A percentile compares a stretch with the other conserved stretches of the same genome.
Evolutionary conservation across 2,888 invertebrate species (phyloP).

Genomic region (Zootermopsis nevadensis): DNA sequence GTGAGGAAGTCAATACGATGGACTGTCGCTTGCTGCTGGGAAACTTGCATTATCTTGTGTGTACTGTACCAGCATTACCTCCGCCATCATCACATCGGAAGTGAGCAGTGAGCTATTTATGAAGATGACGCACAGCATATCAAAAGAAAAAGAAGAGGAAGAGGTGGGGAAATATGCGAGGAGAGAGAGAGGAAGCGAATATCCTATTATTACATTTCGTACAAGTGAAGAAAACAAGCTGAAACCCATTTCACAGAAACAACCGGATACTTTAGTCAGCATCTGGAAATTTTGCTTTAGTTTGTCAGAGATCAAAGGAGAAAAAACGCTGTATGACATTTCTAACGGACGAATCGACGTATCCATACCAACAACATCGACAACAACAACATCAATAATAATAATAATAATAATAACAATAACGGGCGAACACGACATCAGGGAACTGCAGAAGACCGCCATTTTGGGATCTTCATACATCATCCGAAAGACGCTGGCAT

Average conservation of each 20-base stretch:
- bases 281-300: too few species aligned
- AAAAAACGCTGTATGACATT: too few species aligned
- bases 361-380: too few species aligned
- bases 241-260: too few species aligned
- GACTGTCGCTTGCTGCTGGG: not conserved
- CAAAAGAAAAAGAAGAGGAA: not conserved
- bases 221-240: too few species aligned
- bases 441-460: too few species aligned
- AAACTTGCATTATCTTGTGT: not conserved
- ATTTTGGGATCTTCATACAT: too few species aligned
- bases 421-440: not conserved
- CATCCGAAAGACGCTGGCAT: too few species aligned
- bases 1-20: too few species aligned
- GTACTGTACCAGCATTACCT: not conserved
- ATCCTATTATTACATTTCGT: conserved; percentile 36
- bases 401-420: not conserved
- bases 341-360: too few species aligned
- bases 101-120: conserved; percentile 43
- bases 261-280: too few species aligned
- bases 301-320: too few species aligned
- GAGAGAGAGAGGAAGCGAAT: conserved; percentile 2
- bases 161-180: not conserved
- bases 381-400: not conserved
- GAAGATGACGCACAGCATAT: conserved; percentile 42
- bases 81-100: conserved; percentile 34